Base-by-base conservation (phyloP, 2,113 vertebrate genomes). In the Nyctereutes procyonoides region DNA sequence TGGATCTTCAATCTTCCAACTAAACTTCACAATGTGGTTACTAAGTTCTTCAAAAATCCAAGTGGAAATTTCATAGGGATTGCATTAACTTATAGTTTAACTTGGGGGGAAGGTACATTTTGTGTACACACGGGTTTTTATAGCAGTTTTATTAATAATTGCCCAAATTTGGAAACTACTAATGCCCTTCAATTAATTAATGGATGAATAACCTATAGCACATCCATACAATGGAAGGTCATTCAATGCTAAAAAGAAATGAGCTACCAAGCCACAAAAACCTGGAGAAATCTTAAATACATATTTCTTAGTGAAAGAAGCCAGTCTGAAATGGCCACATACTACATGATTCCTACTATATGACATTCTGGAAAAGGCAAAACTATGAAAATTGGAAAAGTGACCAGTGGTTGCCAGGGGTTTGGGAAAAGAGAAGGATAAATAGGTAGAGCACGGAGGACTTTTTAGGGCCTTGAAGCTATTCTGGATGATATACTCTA, bases 81-180 rank as follows among this genome's bases (percentile, higher is more conserved):
- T 24, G 2, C 22, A 67, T 60, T 65, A 79, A 88, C 2, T 63
- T 73, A 30, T 32, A 80, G 19, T 51, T 81, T 60, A 35, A 76
- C 30, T 74, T 91, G 38, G 48, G 24, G 24, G 73, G 7, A 79
- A 69, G 17, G 20, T 22, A 74, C 8, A 35, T 73, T 60, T 77
- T 32, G 48, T 32, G 48, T 87, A 26, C 19, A 58, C 14, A 80
- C 0, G 1, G 7, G 55, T 30, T 32, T 55, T 84, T 85, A 53
- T 71, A 53, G 51, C 48, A 55, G 26, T 55, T 93, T 80, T 89
- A 93, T 71, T 96, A 62, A 71, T 62, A 85, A 90, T 30, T 69
- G 71, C 6, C n/a, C 16, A 60, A 91, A 56, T 19, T n/a, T 89
- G 20, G 55, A 89, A 82, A 67, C 20, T 69, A 94, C 43, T 48